Conservation (phyloP, 1,140 invertebrate genomes). For the Pseudomyrmex concolor region DNA sequence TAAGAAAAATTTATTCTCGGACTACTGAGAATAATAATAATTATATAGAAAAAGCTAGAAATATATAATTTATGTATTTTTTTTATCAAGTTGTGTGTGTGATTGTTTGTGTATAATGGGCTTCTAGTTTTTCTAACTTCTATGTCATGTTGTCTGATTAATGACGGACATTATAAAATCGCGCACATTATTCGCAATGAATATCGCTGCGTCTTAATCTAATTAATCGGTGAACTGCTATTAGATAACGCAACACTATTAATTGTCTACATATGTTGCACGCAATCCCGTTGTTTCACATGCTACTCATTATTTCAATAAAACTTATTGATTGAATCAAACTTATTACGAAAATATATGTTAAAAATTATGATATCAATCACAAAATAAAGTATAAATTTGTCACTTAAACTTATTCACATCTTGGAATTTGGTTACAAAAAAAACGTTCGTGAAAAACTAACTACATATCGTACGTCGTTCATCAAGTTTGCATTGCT, state of each 20-base stretch:
- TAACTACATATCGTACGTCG: background rate
- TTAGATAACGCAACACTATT: slow-evolving; percentile 45
- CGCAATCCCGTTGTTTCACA: background rate
- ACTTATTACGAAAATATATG: no score
- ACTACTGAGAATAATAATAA: no score
- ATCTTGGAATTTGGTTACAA: no score
- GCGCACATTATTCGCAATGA: slow-evolving; percentile 49
- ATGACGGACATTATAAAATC: slow-evolving; percentile 15
- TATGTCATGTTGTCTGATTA: slow-evolving; percentile 8
- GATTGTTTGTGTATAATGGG: slow-evolving; percentile 8
- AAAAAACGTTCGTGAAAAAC: no score
- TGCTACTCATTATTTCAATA: slow-evolving; percentile 16
- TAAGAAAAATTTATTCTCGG: no score
- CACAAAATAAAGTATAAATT: no score
- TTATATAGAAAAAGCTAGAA: background rate
- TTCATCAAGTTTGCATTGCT: slow-evolving; percentile 1
- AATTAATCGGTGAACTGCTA: slow-evolving; percentile 36
- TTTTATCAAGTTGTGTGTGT: slow-evolving; percentile 3
- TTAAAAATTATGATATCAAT: no score
- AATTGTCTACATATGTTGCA: background rate
- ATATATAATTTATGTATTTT: slow-evolving; percentile 10
- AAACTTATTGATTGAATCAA: background rate
- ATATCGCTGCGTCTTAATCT: slow-evolving; percentile 39
- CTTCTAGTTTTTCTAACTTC: slow-evolving; percentile 3
- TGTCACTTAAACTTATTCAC: no score